Conservation (phyloP, 2,797 vertebrate species). For the Melanotaenia nigrans region DNA sequence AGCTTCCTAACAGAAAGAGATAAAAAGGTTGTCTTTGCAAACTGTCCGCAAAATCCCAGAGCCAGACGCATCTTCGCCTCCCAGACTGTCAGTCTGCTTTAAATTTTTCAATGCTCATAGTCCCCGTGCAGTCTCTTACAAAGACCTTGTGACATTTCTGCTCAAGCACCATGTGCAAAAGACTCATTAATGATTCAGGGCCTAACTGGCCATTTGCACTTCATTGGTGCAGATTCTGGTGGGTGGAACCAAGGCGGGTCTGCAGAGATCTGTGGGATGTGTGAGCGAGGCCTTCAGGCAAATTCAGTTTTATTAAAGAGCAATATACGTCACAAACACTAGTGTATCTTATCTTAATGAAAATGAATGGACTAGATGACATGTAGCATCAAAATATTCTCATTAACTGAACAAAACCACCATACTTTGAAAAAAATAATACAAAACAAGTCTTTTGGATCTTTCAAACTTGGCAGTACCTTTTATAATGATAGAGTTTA, state of each 20-base stretch:
- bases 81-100: constrained; percentile 50
- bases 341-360: not conserved
- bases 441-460: not conserved
- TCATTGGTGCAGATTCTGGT: constrained; percentile 32
- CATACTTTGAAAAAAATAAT: not conserved
- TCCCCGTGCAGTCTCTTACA: constrained; percentile 35
- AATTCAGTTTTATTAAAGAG: not conserved
- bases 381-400: not conserved
- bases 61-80: constrained; percentile 74
- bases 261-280: constrained; percentile 6
- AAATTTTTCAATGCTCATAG: constrained; percentile 60
- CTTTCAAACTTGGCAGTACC: not conserved
- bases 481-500: not conserved
- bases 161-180: constrained; percentile 71
- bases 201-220: constrained; percentile 68
- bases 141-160: constrained; percentile 64
- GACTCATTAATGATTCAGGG: constrained; percentile 80
- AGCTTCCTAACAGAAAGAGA: constrained; percentile 51
- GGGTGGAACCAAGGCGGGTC: constrained; percentile 62
- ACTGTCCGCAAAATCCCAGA: constrained; percentile 64
- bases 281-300: constrained; percentile 9
- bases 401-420: not conserved
- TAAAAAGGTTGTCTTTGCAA: constrained; percentile 63
- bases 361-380: not conserved
- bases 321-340: not conserved